These are phyloP conservation scores for Poeciliopsis turneri DNA, from an alignment of 2,797 vertebrate genomes.

Conservation along the genomic window DNA sequence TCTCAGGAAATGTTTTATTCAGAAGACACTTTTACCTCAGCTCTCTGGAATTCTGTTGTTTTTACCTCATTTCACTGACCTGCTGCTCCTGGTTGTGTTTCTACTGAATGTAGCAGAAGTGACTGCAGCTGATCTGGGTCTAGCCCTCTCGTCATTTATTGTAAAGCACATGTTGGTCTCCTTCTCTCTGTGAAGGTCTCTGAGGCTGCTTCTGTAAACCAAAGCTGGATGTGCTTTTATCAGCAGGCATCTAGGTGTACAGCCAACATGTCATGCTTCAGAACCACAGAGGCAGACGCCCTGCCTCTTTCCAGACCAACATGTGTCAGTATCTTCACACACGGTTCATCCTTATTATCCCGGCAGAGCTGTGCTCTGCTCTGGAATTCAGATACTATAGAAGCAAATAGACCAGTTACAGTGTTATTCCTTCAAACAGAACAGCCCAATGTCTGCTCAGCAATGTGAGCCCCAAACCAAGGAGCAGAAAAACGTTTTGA, in stretches of 20 bases:
- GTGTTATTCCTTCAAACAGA: conserved; percentile 12
- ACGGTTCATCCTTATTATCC: conserved; percentile 8
- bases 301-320: conserved; percentile 28
- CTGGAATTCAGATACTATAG: conserved; percentile 19
- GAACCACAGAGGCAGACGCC: conserved; percentile 11
- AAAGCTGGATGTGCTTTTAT: conserved; percentile 1
- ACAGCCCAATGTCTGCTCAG: conserved; percentile 40
- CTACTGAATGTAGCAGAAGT: neutral
- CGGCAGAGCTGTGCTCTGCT: conserved; percentile 26
- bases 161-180: neutral
- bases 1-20: neutral
- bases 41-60: neutral
- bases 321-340: conserved; percentile 36
- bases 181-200: neutral
- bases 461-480: conserved; percentile 51
- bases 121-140: neutral
- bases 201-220: neutral
- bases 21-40: neutral
- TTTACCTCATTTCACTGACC: neutral
- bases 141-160: neutral
- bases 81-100: neutral
- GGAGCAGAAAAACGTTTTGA: conserved; percentile 49
- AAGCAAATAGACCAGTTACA: conserved; percentile 19
- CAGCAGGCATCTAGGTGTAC: neutral
- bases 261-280: neutral